phyloP scores from a whole-genome alignment of 2,888 invertebrate genomes.

The Eupithecia inturbata region DNA sequence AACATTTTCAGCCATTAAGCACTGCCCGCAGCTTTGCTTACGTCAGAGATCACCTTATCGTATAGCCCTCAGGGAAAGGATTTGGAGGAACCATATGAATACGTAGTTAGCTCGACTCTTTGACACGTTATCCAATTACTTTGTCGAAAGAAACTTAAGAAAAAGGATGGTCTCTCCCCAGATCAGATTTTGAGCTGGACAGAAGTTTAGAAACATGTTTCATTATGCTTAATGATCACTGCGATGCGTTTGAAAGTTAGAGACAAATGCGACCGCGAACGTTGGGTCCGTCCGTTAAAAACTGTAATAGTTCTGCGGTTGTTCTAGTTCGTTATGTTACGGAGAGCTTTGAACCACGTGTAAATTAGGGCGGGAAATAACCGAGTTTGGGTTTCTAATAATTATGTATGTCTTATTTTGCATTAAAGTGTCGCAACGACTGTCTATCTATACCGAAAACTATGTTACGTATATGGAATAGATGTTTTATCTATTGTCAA shows the following conservation, averaged over 20 bases:
- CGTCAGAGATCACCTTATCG: not conserved
- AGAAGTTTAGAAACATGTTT: not conserved
- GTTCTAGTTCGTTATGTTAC: slow-evolving; percentile 7
- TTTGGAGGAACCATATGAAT: too few relatives aligned
- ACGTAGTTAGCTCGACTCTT: not conserved
- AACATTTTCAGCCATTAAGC: not conserved
- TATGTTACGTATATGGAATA: not conserved
- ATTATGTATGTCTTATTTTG: not conserved
- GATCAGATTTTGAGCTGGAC: not conserved
- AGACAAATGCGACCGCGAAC: slow-evolving; percentile 16
- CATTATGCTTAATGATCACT: not conserved
- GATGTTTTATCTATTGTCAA: not conserved
- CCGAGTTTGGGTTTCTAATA: not conserved
- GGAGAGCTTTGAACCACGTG: slow-evolving; percentile 9
- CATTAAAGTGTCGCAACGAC: not conserved
- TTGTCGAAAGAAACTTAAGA: not conserved
- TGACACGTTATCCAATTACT: not conserved
- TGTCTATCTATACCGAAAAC: not conserved
- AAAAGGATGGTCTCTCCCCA: not conserved
- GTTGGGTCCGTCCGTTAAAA: slow-evolving; percentile 14
- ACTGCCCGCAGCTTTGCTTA: not conserved
- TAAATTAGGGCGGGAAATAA: slow-evolving; percentile 7
- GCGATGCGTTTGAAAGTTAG: not conserved
- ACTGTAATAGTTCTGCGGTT: slow-evolving; percentile 10
- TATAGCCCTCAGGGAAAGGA: not conserved